phyloP scores from a whole-genome alignment of 2,797 vertebrate genomes.

The Kryptopterus vitreolus region DNA sequence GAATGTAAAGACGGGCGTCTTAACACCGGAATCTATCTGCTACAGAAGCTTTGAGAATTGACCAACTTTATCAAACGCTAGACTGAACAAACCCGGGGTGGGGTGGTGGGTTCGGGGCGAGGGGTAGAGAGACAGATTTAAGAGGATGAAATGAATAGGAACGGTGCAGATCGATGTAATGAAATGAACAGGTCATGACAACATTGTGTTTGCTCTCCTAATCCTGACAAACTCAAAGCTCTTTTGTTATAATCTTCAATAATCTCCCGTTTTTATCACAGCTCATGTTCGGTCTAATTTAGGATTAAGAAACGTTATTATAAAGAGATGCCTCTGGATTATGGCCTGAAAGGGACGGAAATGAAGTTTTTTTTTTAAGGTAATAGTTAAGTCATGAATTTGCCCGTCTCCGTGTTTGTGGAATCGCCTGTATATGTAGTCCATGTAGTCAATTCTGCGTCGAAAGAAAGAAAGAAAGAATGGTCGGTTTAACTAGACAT shows the following conservation, averaged over 20 bases:
- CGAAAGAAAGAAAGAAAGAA: no score
- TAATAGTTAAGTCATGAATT: background rate
- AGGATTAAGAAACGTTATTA: slow-evolving; percentile 68
- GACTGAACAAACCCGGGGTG: slow-evolving; percentile 1
- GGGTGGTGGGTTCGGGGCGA: no score
- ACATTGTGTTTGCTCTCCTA: slow-evolving; percentile 68
- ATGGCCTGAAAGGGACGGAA: slow-evolving; percentile 55
- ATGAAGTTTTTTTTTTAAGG: background rate
- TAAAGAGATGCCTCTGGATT: slow-evolving; percentile 73
- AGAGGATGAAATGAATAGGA: slow-evolving; percentile 39
- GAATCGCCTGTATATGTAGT: no score
- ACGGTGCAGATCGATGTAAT: slow-evolving; percentile 31
- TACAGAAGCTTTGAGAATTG: background rate
- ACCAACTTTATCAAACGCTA: background rate
- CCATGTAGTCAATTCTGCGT: background rate
- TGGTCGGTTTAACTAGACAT: background rate
- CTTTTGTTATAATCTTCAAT: slow-evolving; percentile 46
- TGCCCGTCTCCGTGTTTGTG: no score
- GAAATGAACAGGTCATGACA: slow-evolving; percentile 49
- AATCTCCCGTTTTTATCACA: slow-evolving; percentile 55
- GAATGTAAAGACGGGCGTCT: background rate
- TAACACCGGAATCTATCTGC: no score
- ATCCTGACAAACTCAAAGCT: slow-evolving; percentile 63
- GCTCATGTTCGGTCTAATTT: slow-evolving; percentile 70
- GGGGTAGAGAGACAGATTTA: background rate